phyloP scores from a whole-genome alignment of 2,888 invertebrate genomes.

The Creontiades dilutus region DNA sequence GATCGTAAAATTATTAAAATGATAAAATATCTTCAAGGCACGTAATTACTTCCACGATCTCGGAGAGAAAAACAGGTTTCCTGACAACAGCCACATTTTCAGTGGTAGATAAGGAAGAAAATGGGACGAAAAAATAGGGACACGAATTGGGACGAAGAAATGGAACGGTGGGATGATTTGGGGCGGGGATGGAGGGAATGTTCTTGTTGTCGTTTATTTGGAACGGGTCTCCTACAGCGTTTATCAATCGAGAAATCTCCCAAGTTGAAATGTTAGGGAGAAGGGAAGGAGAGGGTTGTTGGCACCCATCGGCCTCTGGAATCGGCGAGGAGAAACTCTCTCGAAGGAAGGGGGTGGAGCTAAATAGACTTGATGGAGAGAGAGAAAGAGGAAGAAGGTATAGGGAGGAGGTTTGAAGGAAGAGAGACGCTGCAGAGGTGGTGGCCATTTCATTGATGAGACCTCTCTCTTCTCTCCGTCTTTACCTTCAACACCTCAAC shows the following conservation, averaged over 20 bases:
- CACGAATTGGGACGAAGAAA: slow-evolving; percentile 39
- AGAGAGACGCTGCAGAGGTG: slow-evolving; percentile 17
- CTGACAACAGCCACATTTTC: slow-evolving; percentile 37
- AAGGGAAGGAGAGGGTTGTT: background rate
- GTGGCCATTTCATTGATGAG: slow-evolving; percentile 71
- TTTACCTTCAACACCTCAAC: slow-evolving; percentile 55
- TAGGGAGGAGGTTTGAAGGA: slow-evolving; percentile 30
- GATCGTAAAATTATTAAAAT: too few species aligned
- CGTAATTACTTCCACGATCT: background rate
- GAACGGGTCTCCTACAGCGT: slow-evolving; percentile 49
- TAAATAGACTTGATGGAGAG: slow-evolving; percentile 54
- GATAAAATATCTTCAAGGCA: background rate
- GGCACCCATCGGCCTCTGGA: slow-evolving; percentile 32
- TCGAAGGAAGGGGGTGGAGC: background rate
- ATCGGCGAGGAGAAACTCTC: background rate
- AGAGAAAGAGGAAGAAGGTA: background rate
- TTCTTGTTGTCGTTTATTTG: slow-evolving; percentile 46
- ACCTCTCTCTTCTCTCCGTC: slow-evolving; percentile 32
- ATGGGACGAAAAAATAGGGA: slow-evolving; percentile 41
- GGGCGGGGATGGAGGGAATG: slow-evolving; percentile 2
- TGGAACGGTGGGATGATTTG: slow-evolving; percentile 45
- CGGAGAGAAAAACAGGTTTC: slow-evolving; percentile 38
- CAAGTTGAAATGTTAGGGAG: slow-evolving; percentile 42
- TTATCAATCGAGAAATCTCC: slow-evolving; percentile 68
- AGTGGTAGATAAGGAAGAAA: slow-evolving; percentile 48